Base-by-base conservation (phyloP, 2,797 vertebrate species). In the Sebastes matsubarae region DNA sequence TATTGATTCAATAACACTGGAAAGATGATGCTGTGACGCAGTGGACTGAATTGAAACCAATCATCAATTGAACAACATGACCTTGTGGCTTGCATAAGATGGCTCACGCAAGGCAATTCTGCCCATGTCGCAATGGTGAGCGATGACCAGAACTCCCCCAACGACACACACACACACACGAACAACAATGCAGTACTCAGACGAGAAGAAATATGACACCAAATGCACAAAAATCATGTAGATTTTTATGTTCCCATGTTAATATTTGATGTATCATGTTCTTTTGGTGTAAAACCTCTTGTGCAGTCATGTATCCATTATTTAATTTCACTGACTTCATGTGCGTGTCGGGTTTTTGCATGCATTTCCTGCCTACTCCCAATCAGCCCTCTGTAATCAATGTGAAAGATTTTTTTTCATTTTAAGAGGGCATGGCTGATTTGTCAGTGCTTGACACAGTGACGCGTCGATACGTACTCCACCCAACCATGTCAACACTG, bases 401-500 rank as follows among this genome's bases (percentile, higher is more conserved):
- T 91, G 36, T 9, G 22, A 90, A 87, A 69, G 85, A 83, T 88
- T 87, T 88, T 82, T 72, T 66, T 75, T 91, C 32, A 54, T 83
- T 89, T 89, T 78, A 71, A n/a, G 85, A 80, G 82, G 72, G 72
- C 88, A 84, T 8, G 83, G 75, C 82, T 80, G 80, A 90, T 91
- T 83, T 72, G 90, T 89, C 83, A 83, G 87, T 52, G 82, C 77
- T 80, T 77, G 87, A 87, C 88, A 87, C 86, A 77, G 84, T 87
- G 87, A 89, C 34, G 68, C 55, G 50, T 92, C 87, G 30, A 94
- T 91, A 87, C 57, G 4, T 79, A 72, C 84, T 89, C 92, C 81
- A 83, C 86, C 92, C 81, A 57, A 85, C 86, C 88, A 73, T 87
- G 90, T 88, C 87, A 78, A 83, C 79, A 72, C 87, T 60, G 90